Base-by-base conservation (phyloP, 92 coral and sea anemone genomes). In the Metridium senile region DNA sequence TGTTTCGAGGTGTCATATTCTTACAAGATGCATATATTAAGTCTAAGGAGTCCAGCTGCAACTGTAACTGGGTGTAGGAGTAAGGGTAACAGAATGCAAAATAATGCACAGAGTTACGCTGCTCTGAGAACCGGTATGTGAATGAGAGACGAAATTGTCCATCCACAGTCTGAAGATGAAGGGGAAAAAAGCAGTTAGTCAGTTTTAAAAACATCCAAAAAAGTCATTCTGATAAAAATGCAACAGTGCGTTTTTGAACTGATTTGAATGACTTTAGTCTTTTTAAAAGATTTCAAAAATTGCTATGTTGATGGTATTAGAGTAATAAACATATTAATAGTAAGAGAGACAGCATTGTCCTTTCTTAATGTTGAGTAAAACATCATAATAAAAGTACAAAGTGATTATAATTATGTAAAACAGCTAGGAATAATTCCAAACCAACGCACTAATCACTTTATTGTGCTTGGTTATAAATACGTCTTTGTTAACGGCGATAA, bases 1-100 rank as follows among this genome's bases (percentile, higher is more conserved):
- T 84, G 47, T 90, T 70, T 9, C 69, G 64, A 21, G 89, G 89
- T 22, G 97, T 74, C 81, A 92, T 30, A 51, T 75, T 80, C 83
- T 86, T 71, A 69, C 93, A 89, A 0, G 76, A 53, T 10, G 22
- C 18, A 54, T 84, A 85, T 13, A 52, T 66, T 22, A 47, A 56
- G 34, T 96, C 99, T 53, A 96, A 77, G 23, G 80, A 81, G 22
- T 81, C 76, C 10, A 96, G 85, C 54, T 81, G 88, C 26, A 84
- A 75, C 71, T 96, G 99, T 33, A 89, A 84, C 70, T 96, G 98
- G 18, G 93, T 85, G 58, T 96, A 96, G 0, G 99, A 96, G 64
- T 85, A 88, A 4, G 99, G 99, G 58, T 93, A 96, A 66, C 97
- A 96, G 72, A 96, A 96, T 0, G 99, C 99, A 88, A 96, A 96